Evolutionary conservation across 92 coral and sea anemone genomes (phyloP).

Genomic region (Montipora capitata): DNA sequence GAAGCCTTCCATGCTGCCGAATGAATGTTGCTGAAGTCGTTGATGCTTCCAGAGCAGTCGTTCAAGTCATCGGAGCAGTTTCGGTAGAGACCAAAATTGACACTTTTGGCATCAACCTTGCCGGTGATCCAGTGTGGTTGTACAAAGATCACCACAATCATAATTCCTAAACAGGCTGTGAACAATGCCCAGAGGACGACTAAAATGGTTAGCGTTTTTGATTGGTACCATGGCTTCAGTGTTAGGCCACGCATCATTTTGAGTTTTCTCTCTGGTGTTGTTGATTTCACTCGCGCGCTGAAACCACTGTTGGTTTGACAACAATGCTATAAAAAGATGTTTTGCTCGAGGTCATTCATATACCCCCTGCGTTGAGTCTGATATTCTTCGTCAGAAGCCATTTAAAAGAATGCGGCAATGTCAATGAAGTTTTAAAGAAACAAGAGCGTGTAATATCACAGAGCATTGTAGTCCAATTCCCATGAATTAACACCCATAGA

Average conservation of each 20-base stretch:
- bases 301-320: slow-evolving; percentile 21
- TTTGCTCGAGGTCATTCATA: slow-evolving; percentile 22
- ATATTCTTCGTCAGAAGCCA: slow-evolving; percentile 18
- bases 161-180: slow-evolving; percentile 90
- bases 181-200: slow-evolving; percentile 91
- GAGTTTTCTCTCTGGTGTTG: neutral
- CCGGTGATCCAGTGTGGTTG: slow-evolving; percentile 99
- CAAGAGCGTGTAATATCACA: slow-evolving; percentile 8
- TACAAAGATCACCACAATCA: slow-evolving; percentile 94
- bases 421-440: neutral
- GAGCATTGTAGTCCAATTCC: slow-evolving; percentile 6
- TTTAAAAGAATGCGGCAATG: neutral
- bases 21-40: slow-evolving; percentile 80
- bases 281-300: neutral
- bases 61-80: slow-evolving; percentile 82
- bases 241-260: slow-evolving; percentile 61
- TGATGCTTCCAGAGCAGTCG: slow-evolving; percentile 85
- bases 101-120: slow-evolving; percentile 44
- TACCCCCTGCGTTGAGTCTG: slow-evolving; percentile 33
- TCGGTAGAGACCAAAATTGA: slow-evolving; percentile 93
- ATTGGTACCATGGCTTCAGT: slow-evolving; percentile 92
- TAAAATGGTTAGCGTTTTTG: slow-evolving; percentile 86
- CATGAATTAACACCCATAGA: neutral
- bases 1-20: slow-evolving; percentile 94
- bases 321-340: slow-evolving; percentile 13